A percentile compares a stretch with the other conserved stretches of the same genome.
These are phyloP conservation scores for Piscicola geometra DNA, from an alignment of 2,888 invertebrate genomes.

Conservation along the genomic window DNA sequence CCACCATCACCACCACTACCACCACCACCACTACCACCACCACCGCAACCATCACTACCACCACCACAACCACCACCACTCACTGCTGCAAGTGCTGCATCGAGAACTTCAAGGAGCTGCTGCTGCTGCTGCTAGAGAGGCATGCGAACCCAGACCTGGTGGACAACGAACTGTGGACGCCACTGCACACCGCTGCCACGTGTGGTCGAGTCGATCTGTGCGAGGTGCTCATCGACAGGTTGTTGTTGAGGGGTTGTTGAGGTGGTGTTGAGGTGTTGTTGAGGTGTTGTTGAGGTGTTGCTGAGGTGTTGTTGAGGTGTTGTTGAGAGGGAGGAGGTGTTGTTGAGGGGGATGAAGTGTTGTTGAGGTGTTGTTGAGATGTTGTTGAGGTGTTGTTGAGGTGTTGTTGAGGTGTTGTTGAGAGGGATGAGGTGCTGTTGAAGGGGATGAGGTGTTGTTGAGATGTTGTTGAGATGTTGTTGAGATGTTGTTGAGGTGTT, in stretches of 20 bases:
- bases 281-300: neutral
- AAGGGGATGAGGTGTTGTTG: too few species aligned
- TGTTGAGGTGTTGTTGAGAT: too few species aligned
- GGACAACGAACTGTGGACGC: conserved; percentile 97
- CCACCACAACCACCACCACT: neutral
- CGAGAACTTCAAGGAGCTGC: conserved; percentile 95
- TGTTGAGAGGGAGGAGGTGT: too few species aligned
- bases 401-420: too few species aligned
- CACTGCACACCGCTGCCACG: conserved; percentile 95
- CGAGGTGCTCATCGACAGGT: conserved; percentile 72
- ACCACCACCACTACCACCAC: neutral
- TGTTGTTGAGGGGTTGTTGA: too few species aligned
- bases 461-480: too few species aligned
- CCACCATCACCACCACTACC: neutral
- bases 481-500: too few species aligned
- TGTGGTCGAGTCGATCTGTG: conserved; percentile 95
- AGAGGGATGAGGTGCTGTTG: too few species aligned
- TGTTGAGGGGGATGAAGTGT: too few species aligned
- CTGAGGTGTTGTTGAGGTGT: neutral
- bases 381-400: too few species aligned
- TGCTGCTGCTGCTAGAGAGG: conserved; percentile 82
- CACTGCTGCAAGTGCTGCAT: conserved; percentile 73
- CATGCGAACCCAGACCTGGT: conserved; percentile 89
- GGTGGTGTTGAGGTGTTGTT: neutral
- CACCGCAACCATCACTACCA: conserved; percentile 2